Base-by-base conservation (phyloP, 2,888 invertebrate genomes). In the Craniophora ligustri region DNA sequence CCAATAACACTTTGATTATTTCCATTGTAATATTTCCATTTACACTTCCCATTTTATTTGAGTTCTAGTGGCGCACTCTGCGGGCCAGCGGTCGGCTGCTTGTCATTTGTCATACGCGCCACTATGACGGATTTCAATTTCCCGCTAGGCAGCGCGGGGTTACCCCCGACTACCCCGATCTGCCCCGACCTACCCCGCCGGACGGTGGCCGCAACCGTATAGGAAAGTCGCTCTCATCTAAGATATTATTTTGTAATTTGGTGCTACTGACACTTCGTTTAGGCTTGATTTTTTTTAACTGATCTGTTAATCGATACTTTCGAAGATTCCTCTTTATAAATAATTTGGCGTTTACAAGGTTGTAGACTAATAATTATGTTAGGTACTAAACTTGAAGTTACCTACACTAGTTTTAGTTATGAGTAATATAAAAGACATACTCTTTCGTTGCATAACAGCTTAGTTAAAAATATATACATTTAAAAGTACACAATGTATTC, bases 81-180 rank as follows among this genome's bases (percentile, higher is more conserved):
- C 30, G 16, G 35, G 59, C 31, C 41, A 40, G 68, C 59, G 44
- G 62, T 47, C 60, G 54, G 46, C 57, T 60, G 60, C 70, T 70
- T 72, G 80, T 85, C 87, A 82, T 89, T 86, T 87, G 86, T 88
- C 87, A 87, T 78, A 77, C 62, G 78, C 68, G 76, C 72, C 71
- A 77, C 75, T 78, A 79, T 84, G 87, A 86, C 85, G 76, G 84
- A 86, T 87, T 87, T 84, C 89, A 86, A 88, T 89, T n/a, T n/a
- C n/a, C n/a, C n/a, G n/a, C n/a, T n/a, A n/a, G n/a, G n/a, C n/a
- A n/a, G n/a, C n/a, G n/a, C n/a, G n/a, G n/a, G n/a, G n/a, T n/a
- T n/a, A n/a, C n/a, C n/a, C n/a, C n/a, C n/a, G n/a, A n/a, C n/a
- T 87, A 88, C 78, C 68, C 70, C 61, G 69, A 62, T 18, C 49